A percentile compares a stretch with the other conserved stretches of the same genome.
Evolutionary conservation across 2,113 vertebrate species (phyloP).

Genomic region (Okapia johnstoni): DNA sequence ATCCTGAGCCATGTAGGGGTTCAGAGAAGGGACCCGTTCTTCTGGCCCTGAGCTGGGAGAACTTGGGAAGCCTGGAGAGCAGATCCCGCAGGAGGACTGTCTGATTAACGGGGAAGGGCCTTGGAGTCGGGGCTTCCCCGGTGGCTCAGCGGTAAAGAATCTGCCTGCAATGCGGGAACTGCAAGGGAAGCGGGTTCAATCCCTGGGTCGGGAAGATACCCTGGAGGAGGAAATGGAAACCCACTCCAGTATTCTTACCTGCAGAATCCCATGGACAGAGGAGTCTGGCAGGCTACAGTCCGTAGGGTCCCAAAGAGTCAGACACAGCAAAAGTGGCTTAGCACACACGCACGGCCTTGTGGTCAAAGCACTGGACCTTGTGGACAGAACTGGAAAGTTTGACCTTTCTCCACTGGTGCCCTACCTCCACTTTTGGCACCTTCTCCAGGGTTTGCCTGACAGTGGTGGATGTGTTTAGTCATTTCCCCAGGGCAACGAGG

Average conservation of each 20-base stretch:
- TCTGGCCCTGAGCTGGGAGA: not conserved
- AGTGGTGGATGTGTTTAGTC: not conserved
- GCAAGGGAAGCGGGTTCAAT: not conserved
- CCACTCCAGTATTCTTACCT: not conserved
- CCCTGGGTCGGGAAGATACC: not conserved
- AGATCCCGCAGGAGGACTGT: not conserved
- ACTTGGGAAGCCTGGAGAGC: not conserved
- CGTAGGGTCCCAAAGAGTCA: not conserved
- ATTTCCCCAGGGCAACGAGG: not conserved
- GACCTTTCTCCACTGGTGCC: not conserved
- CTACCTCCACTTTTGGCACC: not conserved
- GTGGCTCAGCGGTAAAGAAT: not conserved
- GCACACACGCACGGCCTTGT: accelerated
- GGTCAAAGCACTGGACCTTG: not conserved
- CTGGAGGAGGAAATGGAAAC: not conserved
- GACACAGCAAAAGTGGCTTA: not conserved
- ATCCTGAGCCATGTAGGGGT: not conserved
- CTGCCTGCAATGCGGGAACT: not conserved
- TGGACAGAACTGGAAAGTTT: not conserved
- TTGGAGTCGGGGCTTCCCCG: not conserved
- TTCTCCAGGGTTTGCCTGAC: not conserved
- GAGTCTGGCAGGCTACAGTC: not conserved
- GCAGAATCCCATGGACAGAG: not conserved
- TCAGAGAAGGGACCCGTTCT: not conserved
- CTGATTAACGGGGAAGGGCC: not conserved